phyloP scores from a whole-genome alignment of 2,113 vertebrate genomes.

The Amblyornis subalaris region DNA sequence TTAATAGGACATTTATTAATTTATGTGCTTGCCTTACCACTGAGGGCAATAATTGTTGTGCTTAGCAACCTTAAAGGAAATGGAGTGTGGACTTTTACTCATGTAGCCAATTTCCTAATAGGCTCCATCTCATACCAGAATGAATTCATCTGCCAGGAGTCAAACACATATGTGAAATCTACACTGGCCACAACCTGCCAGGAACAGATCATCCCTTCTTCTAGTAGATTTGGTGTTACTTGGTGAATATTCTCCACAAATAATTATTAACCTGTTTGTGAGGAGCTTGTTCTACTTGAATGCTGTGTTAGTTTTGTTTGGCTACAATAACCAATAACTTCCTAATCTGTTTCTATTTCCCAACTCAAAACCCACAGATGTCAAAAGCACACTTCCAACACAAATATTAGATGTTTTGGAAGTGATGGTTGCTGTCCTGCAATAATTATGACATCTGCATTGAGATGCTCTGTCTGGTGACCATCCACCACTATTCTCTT shows the following conservation, averaged over 20 bases:
- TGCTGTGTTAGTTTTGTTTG: neutral
- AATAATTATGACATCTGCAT: neutral
- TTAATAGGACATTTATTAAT: conserved; percentile 48
- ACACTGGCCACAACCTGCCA: neutral
- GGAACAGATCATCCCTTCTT: neutral
- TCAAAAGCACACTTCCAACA: neutral
- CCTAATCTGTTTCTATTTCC: neutral
- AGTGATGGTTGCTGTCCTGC: neutral
- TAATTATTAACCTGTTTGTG: neutral
- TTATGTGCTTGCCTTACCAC: conserved; percentile 20
- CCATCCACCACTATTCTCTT: neutral
- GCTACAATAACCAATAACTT: neutral
- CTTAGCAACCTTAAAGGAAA: conserved; percentile 46
- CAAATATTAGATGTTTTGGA: neutral
- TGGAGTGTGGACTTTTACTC: neutral
- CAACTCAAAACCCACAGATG: neutral
- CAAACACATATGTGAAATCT: neutral
- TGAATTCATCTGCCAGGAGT: neutral
- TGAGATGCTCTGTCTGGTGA: neutral
- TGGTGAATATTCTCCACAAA: neutral
- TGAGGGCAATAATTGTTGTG: conserved; percentile 20
- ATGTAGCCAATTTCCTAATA: neutral
- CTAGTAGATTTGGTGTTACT: neutral
- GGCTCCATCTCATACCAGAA: neutral
- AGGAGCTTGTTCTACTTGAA: neutral